phyloP scores from a whole-genome alignment of 1,140 invertebrate species.

The Polypedilum vanderplanki region DNA sequence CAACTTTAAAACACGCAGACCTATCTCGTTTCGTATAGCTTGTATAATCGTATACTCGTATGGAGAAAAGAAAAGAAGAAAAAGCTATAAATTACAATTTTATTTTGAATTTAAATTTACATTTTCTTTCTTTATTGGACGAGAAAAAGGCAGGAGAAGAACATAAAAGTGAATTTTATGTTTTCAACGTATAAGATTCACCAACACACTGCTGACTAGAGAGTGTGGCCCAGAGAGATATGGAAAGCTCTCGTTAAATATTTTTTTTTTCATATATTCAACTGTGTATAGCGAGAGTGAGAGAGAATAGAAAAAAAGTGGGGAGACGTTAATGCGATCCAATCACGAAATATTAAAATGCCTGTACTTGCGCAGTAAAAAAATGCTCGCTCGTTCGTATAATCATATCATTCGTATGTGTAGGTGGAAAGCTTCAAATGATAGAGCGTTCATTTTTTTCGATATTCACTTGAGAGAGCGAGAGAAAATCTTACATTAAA shows the following conservation, averaged over 20 bases:
- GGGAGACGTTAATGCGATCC: constrained; percentile 3
- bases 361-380: neutral
- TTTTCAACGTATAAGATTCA: constrained; percentile 23
- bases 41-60: constrained; percentile 9
- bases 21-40: too few relatives aligned
- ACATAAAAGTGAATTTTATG: constrained; percentile 25
- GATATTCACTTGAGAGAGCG: neutral
- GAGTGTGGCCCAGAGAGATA: neutral
- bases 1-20: neutral
- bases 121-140: constrained; percentile 28
- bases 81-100: constrained; percentile 28
- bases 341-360: neutral
- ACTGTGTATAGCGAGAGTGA: neutral
- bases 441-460: neutral
- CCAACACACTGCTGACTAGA: constrained; percentile 23
- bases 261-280: constrained; percentile 5
- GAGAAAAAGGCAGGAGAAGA: constrained; percentile 13
- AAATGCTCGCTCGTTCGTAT: neutral
- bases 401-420: neutral
- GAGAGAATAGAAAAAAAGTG: neutral
- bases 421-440: neutral
- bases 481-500: neutral
- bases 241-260: constrained; percentile 1
- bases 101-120: constrained; percentile 29
- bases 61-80: constrained; percentile 7